Percentiles rank a stretch among this genome's conserved stretches.
Conservation (phyloP, 2,888 invertebrate species). For the Platycheirus albimanus region DNA sequence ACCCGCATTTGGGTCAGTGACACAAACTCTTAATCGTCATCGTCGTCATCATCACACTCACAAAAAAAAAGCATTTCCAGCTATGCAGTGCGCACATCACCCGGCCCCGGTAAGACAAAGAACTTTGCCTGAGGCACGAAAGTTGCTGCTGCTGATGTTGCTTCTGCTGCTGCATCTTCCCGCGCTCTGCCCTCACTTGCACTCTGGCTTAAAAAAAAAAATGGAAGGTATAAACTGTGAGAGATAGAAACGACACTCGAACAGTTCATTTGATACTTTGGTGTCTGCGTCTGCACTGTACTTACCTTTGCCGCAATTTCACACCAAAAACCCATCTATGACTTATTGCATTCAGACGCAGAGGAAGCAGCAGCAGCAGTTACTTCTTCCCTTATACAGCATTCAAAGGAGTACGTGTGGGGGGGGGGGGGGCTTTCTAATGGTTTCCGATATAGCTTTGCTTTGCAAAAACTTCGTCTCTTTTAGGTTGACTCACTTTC, state of each 20-base stretch:
- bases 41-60: neutral
- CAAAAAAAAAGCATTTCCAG: slow-evolving; percentile 39
- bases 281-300: slow-evolving; percentile 25
- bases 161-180: slow-evolving; percentile 15
- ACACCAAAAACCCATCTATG: slow-evolving; percentile 52
- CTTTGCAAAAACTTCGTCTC: slow-evolving; percentile 27
- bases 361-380: slow-evolving; percentile 28
- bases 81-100: slow-evolving; percentile 43
- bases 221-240: slow-evolving; percentile 2
- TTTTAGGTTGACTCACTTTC: slow-evolving; percentile 52
- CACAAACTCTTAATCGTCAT: slow-evolving; percentile 57
- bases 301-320: slow-evolving; percentile 56
- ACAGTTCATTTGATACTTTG: slow-evolving; percentile 58
- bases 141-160: slow-evolving; percentile 47
- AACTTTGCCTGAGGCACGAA: slow-evolving; percentile 48
- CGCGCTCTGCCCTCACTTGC: neutral
- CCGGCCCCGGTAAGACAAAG: slow-evolving; percentile 64
- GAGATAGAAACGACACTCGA: slow-evolving; percentile 49
- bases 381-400: slow-evolving; percentile 33
- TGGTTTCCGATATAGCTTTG: slow-evolving; percentile 55
- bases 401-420: too few species aligned
- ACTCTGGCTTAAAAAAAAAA: slow-evolving; percentile 24
- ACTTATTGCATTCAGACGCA: slow-evolving; percentile 21
- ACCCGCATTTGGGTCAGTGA: slow-evolving; percentile 70
- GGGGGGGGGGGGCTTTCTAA: slow-evolving; percentile 37